Evolutionary conservation across 2,888 invertebrate species (phyloP).

Genomic region (Archips crataeganus): DNA sequence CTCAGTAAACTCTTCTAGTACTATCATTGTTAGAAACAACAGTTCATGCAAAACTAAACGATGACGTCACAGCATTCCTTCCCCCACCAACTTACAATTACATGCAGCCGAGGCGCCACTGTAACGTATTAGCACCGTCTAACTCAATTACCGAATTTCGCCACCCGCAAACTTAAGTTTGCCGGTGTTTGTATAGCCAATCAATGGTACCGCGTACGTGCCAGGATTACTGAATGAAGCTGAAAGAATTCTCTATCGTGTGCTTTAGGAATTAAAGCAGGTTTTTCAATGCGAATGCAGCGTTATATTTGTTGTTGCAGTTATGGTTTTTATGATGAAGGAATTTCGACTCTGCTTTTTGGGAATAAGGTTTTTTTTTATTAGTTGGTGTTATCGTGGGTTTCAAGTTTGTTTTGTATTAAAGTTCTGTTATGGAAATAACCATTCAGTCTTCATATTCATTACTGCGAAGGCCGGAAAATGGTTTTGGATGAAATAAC

Average conservation of each 20-base stretch:
- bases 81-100: not conserved
- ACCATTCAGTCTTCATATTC: not conserved
- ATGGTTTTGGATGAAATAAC: no score
- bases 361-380: not conserved
- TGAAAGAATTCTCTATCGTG: not conserved
- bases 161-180: slow-evolving; percentile 30
- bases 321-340: not conserved
- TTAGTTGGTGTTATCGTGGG: not conserved
- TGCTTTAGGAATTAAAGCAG: not conserved
- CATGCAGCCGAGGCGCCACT: slow-evolving; percentile 19
- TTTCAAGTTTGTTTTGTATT: not conserved
- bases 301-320: not conserved
- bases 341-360: not conserved
- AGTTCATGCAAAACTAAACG: slow-evolving; percentile 26
- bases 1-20: not conserved
- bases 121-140: not conserved
- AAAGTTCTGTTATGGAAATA: not conserved
- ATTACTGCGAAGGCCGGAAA: not conserved
- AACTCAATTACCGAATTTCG: not conserved
- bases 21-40: slow-evolving; percentile 18
- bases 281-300: not conserved
- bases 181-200: slow-evolving; percentile 32
- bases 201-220: slow-evolving; percentile 33
- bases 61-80: slow-evolving; percentile 37
- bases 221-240: slow-evolving; percentile 2